Evolutionary conservation across 2,888 invertebrate genomes (phyloP).

Genomic region (Diplolepis rosae): DNA sequence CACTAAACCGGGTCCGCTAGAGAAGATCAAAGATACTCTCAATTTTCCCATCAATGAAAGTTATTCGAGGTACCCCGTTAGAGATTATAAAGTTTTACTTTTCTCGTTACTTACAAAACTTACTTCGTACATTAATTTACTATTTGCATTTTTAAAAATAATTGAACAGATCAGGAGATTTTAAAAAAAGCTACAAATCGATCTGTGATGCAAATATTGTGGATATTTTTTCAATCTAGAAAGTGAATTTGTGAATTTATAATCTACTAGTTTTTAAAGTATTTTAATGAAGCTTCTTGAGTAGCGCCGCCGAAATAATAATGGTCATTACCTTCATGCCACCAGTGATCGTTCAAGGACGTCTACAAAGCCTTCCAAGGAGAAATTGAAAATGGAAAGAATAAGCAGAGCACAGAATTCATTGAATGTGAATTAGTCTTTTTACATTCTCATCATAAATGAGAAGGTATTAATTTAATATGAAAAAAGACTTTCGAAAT

Average conservation of each 20-base stretch:
- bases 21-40: not conserved
- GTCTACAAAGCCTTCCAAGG: conserved; percentile 6
- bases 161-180: not conserved
- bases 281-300: conserved; percentile 6
- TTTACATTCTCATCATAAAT: no score
- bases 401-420: not conserved
- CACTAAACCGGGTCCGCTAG: no score
- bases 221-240: not conserved
- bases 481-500: no score
- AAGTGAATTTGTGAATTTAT: conserved; percentile 13
- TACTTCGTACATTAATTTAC: not conserved
- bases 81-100: conserved; percentile 7
- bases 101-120: not conserved
- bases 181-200: not conserved
- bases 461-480: no score
- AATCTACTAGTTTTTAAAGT: conserved; percentile 20
- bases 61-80: not conserved
- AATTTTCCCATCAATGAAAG: conserved; percentile 17
- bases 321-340: conserved; percentile 4
- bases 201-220: not conserved
- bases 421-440: conserved; percentile 25
- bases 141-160: not conserved
- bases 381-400: conserved; percentile 21
- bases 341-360: conserved; percentile 26
- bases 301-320: conserved; percentile 3